Evolutionary conservation across 2,888 invertebrate species (phyloP), one percentile per base, ranked within the genome.

Genomic region (Hyposoter didymator): DNA sequence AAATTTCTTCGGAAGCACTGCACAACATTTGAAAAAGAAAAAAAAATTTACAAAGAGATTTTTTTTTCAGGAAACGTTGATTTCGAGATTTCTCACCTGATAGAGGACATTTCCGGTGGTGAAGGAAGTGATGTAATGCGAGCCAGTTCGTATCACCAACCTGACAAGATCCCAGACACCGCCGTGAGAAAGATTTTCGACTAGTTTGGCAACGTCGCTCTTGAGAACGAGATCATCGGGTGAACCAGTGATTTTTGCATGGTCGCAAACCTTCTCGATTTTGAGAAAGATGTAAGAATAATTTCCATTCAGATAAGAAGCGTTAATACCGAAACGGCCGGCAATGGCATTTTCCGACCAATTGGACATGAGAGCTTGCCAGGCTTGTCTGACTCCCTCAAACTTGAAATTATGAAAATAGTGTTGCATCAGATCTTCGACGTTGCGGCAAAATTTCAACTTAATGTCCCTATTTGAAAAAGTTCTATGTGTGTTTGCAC

Each of bases 361-460:
- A 89, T 98, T 97, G 0, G 96, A 97, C 1, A 97, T 97, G 93
- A 98, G 98, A 39, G 98, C 98, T 83, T 97, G 96, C 98, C 98
- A 98, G 1, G 98, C 98, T 86, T 96, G 96, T 91, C 98, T 97
- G 90, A 98, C 94, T 90, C 96, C 95, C 93, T 98, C 98, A 92
- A 98, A 97, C 87, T 95, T 95, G 92, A 98, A 98, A 92, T 98
- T 97, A 52, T 98, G 96, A 92, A 98, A 98, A 93, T 98, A 98
- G 0, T 98, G 98, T 94, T 98, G 98, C 72, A 97, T 94, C 75
- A 98, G 93, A 90, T 98, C 98, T 88, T 97, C 96, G 90, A 97
- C 94, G 95, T 98, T 98, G 95, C 98, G 98, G 95, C 98, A 98
- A 94, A 98, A 98, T 93, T 98, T 98, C 97, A 98, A 97, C 94